These are phyloP conservation scores for Prorops nasuta DNA, from an alignment of 1,140 invertebrate genomes.

Conservation along the genomic window DNA sequence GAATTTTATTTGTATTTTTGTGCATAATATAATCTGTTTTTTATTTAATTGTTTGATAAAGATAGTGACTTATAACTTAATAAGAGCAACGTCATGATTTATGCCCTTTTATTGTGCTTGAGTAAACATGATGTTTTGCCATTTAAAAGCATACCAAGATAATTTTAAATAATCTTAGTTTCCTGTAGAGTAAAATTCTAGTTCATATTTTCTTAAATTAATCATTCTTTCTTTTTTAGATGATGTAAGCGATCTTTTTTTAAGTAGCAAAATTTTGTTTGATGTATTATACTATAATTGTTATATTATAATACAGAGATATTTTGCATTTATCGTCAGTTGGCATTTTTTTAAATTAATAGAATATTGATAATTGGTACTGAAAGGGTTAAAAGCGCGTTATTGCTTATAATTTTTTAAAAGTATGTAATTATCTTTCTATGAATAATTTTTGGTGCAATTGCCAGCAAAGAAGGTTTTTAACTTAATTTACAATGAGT, in stretches of 20 bases:
- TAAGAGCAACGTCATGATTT: too few species aligned
- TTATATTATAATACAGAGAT: too few species aligned
- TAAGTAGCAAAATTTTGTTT: too few species aligned
- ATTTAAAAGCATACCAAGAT: background rate
- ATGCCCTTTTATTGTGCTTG: too few species aligned
- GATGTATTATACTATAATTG: too few species aligned
- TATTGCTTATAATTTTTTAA: slow-evolving; percentile 7
- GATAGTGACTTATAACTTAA: background rate
- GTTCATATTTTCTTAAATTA: too few species aligned
- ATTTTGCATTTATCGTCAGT: slow-evolving; percentile 22
- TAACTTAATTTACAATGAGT: too few species aligned
- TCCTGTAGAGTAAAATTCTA: slow-evolving; percentile 3
- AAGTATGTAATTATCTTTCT: slow-evolving; percentile 3
- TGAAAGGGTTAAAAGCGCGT: slow-evolving; percentile 20
- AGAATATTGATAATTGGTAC: slow-evolving; percentile 11
- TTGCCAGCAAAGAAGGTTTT: slow-evolving; percentile 3
- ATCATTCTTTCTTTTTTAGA: too few species aligned
- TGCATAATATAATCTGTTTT: background rate
- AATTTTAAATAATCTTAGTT: background rate
- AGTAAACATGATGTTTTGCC: slow-evolving; percentile 5
- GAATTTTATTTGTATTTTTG: too few species aligned
- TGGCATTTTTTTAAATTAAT: slow-evolving; percentile 11
- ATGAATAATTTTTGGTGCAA: slow-evolving; percentile 5
- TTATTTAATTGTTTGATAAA: background rate
- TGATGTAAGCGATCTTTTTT: too few species aligned